phyloP scores from a whole-genome alignment of 2,113 vertebrate species.

The Garra rufa region DNA sequence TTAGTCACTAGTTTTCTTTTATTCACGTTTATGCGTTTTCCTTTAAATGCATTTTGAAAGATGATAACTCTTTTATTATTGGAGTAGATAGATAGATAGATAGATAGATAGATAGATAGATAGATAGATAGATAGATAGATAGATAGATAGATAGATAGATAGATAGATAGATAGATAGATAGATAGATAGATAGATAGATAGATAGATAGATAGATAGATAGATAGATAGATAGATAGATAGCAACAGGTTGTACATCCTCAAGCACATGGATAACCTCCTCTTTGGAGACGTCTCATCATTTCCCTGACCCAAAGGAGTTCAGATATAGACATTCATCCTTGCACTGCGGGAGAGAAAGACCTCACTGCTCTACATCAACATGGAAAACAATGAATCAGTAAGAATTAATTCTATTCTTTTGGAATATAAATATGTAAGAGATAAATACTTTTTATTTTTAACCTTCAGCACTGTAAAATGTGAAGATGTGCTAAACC shows the following conservation, averaged over 20 bases:
- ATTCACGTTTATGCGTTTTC: not conserved
- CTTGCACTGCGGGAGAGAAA: not conserved
- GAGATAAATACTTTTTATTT: not conserved
- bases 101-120: not conserved
- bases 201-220: not conserved
- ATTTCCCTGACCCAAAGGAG: not conserved
- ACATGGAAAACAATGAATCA: constrained; percentile 21
- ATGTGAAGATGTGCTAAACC: not conserved
- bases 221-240: not conserved
- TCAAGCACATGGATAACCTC: not conserved
- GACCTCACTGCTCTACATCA: not conserved
- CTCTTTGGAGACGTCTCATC: not conserved
- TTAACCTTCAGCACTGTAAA: not conserved
- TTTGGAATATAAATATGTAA: not conserved
- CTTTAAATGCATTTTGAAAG: not conserved
- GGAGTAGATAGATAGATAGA: not conserved
- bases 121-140: not conserved
- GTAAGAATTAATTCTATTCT: not conserved
- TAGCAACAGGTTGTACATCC: not conserved
- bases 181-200: not conserved
- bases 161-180: not conserved
- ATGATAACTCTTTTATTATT: not conserved
- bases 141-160: not conserved
- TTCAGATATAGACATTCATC: not conserved
- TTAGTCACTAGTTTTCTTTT: not conserved